Conservation (phyloP, 2,888 invertebrate species). For the Linhomoeus sp. region DNA sequence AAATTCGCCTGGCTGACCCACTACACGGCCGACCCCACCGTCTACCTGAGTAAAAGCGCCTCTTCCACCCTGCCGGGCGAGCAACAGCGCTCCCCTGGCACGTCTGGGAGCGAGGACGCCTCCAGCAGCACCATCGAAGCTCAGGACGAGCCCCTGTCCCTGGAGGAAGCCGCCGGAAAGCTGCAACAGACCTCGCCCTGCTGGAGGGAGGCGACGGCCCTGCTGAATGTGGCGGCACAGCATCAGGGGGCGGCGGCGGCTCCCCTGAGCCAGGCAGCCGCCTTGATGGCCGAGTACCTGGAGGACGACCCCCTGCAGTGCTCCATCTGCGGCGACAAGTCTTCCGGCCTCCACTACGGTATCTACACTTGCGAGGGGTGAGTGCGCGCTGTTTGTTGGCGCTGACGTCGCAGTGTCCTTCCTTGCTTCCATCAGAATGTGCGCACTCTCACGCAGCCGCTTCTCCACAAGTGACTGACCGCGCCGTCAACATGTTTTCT, state of each 20-base stretch:
- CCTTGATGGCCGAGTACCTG: slow-evolving; percentile 3
- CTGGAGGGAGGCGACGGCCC: no score
- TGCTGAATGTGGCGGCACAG: no score
- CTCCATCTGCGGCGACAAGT: slow-evolving; percentile 95
- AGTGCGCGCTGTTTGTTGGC: slow-evolving; percentile 18
- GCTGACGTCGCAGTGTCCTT: neutral
- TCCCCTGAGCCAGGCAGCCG: neutral
- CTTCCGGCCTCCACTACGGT: slow-evolving; percentile 91
- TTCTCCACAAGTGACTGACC: no score
- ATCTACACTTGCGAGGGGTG: slow-evolving; percentile 95
- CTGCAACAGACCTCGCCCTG: no score
- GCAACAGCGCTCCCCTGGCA: no score
- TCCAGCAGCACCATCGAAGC: neutral
- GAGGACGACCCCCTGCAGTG: slow-evolving; percentile 81
- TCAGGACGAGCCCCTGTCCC: no score
- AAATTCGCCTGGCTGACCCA: slow-evolving; percentile 3
- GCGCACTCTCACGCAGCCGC: no score
- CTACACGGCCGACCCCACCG: slow-evolving; percentile 1
- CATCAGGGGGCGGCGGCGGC: no score
- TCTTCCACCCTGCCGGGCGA: no score
- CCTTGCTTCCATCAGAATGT: neutral
- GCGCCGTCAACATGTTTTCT: no score
- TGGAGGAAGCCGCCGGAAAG: no score
- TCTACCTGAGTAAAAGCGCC: neutral
- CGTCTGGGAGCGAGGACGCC: neutral